Evolutionary conservation across 1,140 invertebrate species (phyloP).

Genomic region (Heliconius melpomene): DNA sequence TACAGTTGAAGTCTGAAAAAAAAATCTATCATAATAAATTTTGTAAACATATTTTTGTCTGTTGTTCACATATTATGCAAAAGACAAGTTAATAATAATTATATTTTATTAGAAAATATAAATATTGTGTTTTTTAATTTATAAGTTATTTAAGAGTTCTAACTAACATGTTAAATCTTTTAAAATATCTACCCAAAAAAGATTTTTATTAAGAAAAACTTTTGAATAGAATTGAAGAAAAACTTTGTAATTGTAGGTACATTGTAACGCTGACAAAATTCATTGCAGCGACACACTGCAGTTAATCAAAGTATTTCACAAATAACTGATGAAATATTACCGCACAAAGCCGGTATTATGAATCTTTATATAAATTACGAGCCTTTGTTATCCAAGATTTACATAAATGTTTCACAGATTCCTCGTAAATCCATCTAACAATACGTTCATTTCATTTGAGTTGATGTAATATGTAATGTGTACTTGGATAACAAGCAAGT

Average conservation of each 20-base stretch:
- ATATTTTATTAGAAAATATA: no score
- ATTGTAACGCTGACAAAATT: not conserved
- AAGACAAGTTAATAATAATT: no score
- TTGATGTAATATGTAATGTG: not conserved
- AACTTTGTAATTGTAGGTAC: not conserved
- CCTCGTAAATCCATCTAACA: not conserved
- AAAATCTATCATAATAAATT: no score
- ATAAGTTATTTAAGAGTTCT: no score
- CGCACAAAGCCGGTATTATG: not conserved
- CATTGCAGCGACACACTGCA: not conserved
- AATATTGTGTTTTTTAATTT: no score
- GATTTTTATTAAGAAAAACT: not conserved
- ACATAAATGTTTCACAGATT: slow-evolving; percentile 3
- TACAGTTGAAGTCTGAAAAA: no score
- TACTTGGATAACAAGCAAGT: no score
- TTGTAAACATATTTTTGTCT: no score
- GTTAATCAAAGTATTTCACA: not conserved
- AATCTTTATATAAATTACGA: not conserved
- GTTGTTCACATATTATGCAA: no score
- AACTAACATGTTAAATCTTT: no score
- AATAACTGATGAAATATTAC: slow-evolving; percentile 1
- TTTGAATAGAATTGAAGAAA: not conserved
- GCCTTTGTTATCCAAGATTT: not conserved
- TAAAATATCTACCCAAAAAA: not conserved
- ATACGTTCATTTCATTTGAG: not conserved